Evolutionary conservation across 2,113 vertebrate species (phyloP), one percentile per base, ranked within the genome.

Genomic region (Menura novaehollandiae): DNA sequence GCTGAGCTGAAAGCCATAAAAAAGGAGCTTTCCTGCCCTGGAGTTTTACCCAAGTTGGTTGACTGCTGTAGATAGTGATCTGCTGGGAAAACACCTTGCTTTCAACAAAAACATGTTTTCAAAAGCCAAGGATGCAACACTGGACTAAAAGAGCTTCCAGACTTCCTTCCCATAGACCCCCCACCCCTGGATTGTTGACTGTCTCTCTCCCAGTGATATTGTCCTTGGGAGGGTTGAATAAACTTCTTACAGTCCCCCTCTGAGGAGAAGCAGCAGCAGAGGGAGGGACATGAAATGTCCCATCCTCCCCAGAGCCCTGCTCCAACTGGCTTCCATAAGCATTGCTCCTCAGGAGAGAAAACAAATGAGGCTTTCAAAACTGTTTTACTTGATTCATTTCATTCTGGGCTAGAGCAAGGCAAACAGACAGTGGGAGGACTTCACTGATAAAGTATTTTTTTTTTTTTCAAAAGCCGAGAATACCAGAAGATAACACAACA

Each of bases 401-500:
- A 55, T 53, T 85, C 76, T 66, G 88, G 71, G 68, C 74, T 80
- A 62, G 13, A 77, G 87, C 82, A 93, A 90, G 71, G 68, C 85
- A 66, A 91, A 91, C 20, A 93, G 92, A 78, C 93, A 93, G 94
- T 89, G 68, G 93, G 94, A 96, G 90, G 89, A 96, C 86, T 94
- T 86, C 32, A 33, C 58, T 83, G 89, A 89, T 95, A 91, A 96
- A 94, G 33, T 52, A 32, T 74, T 26, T 49, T 47, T 55, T 6
- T 90, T 85, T 68, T 94, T 85, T 67, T 15, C 60, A 47, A 75
- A 97, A 92, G 68, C 90, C 30, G 81, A 89, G 79, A 92, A 94
- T 96, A 96, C 71, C 93, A 84, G 69, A 90, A 94, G 91, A 96
- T 96, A 97, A 91, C 94, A 93, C 78, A 88, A 92, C 91, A 93